Evolutionary conservation across 2,113 vertebrate genomes (phyloP).

Genomic region (Amphiprion percula): DNA sequence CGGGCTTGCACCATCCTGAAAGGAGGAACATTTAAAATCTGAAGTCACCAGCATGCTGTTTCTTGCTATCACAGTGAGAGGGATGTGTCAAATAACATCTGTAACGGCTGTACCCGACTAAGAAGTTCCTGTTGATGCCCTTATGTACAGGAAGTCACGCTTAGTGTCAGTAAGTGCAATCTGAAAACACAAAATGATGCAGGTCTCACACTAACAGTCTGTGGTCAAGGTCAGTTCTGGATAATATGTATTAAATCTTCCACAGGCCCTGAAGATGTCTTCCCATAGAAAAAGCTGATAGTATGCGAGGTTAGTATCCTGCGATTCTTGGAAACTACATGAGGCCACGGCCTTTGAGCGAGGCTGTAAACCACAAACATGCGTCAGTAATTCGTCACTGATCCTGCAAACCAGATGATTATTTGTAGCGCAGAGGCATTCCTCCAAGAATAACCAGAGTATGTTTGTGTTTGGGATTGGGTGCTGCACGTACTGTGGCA

Average conservation of each 20-base stretch:
- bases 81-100: neutral
- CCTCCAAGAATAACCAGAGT: constrained; percentile 70
- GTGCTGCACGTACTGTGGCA: neutral
- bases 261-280: constrained; percentile 17
- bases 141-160: neutral
- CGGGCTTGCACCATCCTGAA: neutral
- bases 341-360: constrained; percentile 50
- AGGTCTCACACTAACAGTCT: neutral
- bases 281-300: constrained; percentile 12
- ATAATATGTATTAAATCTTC: constrained; percentile 11
- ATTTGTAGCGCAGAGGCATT: constrained; percentile 71
- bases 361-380: constrained; percentile 77
- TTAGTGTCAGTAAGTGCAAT: constrained; percentile 5
- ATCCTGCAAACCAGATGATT: constrained; percentile 74
- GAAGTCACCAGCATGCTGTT: neutral
- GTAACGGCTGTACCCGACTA: neutral
- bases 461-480: constrained; percentile 59
- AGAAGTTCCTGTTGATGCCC: constrained; percentile 32
- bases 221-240: constrained; percentile 33
- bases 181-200: constrained; percentile 13
- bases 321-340: constrained; percentile 49
- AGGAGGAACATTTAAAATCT: neutral
- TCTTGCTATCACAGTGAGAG: neutral
- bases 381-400: constrained; percentile 78
- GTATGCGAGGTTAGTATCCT: constrained; percentile 43